phyloP scores from a whole-genome alignment of 2,113 vertebrate species.

The Hydrolagus affinis region DNA sequence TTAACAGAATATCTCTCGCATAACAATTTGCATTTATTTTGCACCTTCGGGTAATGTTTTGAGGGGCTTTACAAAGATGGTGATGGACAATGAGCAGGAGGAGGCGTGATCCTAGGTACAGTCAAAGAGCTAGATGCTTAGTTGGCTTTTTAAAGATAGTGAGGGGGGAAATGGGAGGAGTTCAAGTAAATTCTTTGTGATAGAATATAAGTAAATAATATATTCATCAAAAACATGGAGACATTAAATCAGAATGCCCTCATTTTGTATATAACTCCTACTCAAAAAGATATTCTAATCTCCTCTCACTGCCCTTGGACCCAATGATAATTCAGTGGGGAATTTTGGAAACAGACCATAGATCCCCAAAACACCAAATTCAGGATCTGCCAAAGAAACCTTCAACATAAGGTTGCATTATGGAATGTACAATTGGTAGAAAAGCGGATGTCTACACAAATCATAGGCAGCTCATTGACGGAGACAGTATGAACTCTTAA shows the following conservation, averaged over 20 bases:
- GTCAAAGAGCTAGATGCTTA: no score
- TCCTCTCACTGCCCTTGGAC: neutral
- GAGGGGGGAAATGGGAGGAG: no score
- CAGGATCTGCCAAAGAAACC: neutral
- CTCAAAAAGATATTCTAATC: neutral
- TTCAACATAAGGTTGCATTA: neutral
- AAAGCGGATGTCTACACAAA: neutral
- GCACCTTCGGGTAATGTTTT: neutral
- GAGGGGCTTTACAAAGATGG: neutral
- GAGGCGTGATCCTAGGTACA: no score
- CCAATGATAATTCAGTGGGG: neutral
- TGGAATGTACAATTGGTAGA: neutral
- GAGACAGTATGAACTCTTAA: neutral
- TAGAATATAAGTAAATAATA: no score
- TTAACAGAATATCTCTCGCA: neutral
- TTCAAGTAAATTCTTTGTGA: no score
- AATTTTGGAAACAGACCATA: neutral
- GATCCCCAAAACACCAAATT: neutral
- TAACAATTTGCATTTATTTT: neutral
- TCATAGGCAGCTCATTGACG: neutral
- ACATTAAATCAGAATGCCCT: no score
- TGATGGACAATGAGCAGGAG: neutral
- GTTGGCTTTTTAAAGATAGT: no score
- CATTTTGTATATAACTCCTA: neutral
- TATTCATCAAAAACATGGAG: no score